Base-by-base conservation (phyloP, 2,888 invertebrate species). In the Harpalus rufipes region DNA sequence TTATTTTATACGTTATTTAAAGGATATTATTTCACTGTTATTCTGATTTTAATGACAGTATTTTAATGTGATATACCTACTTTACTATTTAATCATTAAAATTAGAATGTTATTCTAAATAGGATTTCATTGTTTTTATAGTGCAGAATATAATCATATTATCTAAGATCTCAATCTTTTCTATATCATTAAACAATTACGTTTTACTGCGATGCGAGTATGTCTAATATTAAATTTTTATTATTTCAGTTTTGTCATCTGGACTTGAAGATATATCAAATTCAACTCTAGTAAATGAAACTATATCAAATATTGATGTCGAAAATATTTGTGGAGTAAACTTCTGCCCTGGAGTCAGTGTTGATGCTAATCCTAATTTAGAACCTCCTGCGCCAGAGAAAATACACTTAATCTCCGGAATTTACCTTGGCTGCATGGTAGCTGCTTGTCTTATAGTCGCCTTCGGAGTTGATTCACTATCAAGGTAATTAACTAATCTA, bases 381-480 rank as follows among this genome's bases (percentile, higher is more conserved):
- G 92, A 93, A 85, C 94, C 95, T 8, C 97, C 97, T 0, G 93
- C 95, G 0, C 91, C 93, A 0, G 91, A 93, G 61, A 95, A 96
- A 92, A 95, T 97, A 85, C 95, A 96, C 88, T 92, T 95, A 84
- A 94, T 97, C 86, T 94, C 96, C 7, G 95, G 96, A 12, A 96
- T 97, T 86, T 98, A 96, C 90, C 91, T 97, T 6, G 94, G 93
- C 0, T 97, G 97, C 88, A 97, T 97, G 93, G 91, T 94, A 0
- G 89, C 92, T 0, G 97, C 97, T 0, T 94, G 95, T 14, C 87
- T 96, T 7, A 92, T 97, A 80, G 94, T 98, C 3, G 93, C 94
- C 0, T 90, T 96, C 44, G 95, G 96, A 18, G 95, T 98, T 0
- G 97, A 98, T 90, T 95, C 96, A 0, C 91, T 97, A 3, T 93